Percentiles rank a stretch among this genome's conserved stretches.
These are phyloP conservation scores for Nothocercus nigrocapillus DNA, from an alignment of 2,113 vertebrate species.

Conservation along the genomic window DNA sequence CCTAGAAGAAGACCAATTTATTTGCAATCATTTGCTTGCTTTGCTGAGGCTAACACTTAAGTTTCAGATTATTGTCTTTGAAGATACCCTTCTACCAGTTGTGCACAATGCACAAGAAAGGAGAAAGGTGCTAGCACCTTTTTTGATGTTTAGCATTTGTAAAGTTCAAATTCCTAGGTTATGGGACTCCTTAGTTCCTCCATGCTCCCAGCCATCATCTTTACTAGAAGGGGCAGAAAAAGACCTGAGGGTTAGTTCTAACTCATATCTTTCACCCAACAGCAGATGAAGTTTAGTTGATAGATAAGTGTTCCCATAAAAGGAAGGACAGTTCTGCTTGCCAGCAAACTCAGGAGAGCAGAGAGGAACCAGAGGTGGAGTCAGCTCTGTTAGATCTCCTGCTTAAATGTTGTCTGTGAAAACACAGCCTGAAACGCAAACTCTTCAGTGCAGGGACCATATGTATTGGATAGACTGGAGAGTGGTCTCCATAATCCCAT, in stretches of 20 bases:
- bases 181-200: background rate
- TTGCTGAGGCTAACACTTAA: background rate
- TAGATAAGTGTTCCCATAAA: background rate
- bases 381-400: background rate
- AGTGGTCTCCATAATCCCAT: background rate
- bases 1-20: background rate
- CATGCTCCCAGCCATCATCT: rapidly evolving
- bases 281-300: background rate
- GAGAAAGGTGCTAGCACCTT: background rate
- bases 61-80: background rate
- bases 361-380: background rate
- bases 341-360: background rate
- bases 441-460: background rate
- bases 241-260: background rate
- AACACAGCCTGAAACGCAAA: background rate
- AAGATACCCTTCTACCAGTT: background rate
- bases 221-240: background rate
- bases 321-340: background rate
- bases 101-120: rapidly evolving
- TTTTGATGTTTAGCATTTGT: background rate
- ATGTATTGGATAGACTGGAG: background rate
- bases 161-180: background rate
- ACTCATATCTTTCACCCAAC: background rate
- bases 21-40: background rate
- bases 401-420: background rate